Base-by-base conservation (phyloP, 1,140 invertebrate species). In the Drosophila sp. region DNA sequence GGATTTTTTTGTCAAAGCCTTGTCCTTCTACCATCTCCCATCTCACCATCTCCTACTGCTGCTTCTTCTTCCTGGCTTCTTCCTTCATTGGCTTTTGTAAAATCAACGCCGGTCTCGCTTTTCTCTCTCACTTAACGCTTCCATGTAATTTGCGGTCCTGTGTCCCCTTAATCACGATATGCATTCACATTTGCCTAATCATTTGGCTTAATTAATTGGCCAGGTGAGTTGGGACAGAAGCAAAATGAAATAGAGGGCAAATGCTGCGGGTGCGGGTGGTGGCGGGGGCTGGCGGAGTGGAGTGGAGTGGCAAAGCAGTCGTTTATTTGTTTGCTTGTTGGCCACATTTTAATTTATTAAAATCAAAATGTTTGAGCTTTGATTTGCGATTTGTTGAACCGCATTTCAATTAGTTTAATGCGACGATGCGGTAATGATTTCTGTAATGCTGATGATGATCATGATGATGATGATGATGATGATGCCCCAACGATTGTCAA, bases 131-230 rank as follows among this genome's bases (percentile, higher is more conserved):
- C 70, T 32, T 41, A 55, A 32, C 41, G 35, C 41, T 33, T 32
- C 73, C 75, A 77, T 77, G 68, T 76, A 72, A 76, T 86, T 77
- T 87, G 82, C 72, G 82, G 82, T 86, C 60, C 61, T 71, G 60
- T 65, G 41, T 58, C 65, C 79, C 79, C 82, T 35, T 87, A 87
- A 85, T 87, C 79, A 87, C 79, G 83, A 87, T 87, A 85, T 85
- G 82, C 83, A 85, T 85, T 87, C 82, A 68, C 82, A 85, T 85
- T 85, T 79, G 79, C 75, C 75, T 82, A 85, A 85, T 85, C 83
- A 86, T 72, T 87, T 78, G 82, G 82, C 83, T 79, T 87, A 86
- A 87, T 86, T 86, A 86, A 86, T 86, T 86, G 82, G 66, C 66
- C 71, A 71, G 60, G 70, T 75, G 63, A 78, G 76, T 56, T 56